Evolutionary conservation across 2,113 vertebrate species (phyloP).

Genomic region (Cynocephalus volans): DNA sequence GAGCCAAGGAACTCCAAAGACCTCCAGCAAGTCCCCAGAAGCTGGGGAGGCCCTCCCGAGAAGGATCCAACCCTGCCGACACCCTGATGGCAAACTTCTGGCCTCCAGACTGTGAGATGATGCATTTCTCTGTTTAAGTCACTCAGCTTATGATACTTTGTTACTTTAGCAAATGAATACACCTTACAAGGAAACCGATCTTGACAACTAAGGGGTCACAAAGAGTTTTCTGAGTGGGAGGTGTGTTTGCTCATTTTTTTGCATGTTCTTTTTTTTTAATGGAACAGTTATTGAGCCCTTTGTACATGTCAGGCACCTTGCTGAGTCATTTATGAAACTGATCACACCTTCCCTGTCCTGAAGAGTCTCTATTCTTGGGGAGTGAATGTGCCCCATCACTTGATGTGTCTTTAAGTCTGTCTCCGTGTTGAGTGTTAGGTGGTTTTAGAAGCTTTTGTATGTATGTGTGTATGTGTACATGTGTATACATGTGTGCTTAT

Average conservation of each 20-base stretch:
- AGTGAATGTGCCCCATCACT: neutral
- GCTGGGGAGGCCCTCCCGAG: too few species aligned
- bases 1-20: neutral
- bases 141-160: neutral
- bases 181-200: neutral
- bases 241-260: neutral
- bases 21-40: neutral
- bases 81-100: neutral
- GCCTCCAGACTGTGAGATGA: neutral
- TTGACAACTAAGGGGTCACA: too few species aligned
- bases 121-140: neutral
- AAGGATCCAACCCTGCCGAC: too few species aligned
- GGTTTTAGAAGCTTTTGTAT: neutral
- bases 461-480: neutral
- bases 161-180: accelerated
- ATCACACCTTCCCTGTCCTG: neutral
- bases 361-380: neutral
- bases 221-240: neutral
- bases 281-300: neutral
- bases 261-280: accelerated
- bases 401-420: neutral
- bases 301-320: too few species aligned
- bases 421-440: neutral
- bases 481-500: too few species aligned
- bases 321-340: neutral